Conservation (phyloP, 2,113 vertebrate species). For the Chamaetylas fuelleborni region DNA sequence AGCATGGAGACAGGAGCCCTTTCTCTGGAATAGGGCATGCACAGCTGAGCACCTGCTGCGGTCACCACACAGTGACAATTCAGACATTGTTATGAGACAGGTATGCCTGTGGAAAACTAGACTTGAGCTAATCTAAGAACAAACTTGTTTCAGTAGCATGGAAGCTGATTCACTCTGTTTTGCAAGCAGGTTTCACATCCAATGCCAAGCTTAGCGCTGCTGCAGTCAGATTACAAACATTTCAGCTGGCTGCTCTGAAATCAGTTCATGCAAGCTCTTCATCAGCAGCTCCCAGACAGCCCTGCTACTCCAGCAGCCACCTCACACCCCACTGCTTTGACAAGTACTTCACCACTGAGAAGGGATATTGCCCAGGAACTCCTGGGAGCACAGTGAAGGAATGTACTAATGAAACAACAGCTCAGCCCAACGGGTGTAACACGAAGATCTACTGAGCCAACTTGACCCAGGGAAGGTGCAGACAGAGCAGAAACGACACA, state of each 20-base stretch:
- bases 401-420: neutral
- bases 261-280: neutral
- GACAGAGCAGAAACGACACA: neutral
- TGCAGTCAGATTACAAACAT: neutral
- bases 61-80: rapidly evolving
- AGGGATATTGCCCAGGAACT: neutral
- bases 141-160: neutral
- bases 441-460: neutral
- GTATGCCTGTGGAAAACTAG: neutral
- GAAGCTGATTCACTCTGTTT: neutral
- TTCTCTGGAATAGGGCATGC: neutral
- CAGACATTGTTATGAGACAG: neutral
- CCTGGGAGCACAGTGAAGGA: neutral
- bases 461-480: neutral
- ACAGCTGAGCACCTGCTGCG: neutral
- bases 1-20: rapidly evolving
- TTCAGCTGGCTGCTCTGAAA: neutral
- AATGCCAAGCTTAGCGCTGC: neutral
- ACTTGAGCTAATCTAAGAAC: neutral
- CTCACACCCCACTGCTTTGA: neutral
- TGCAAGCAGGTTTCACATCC: neutral
- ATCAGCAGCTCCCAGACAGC: neutral
- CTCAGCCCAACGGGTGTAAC: neutral
- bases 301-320: neutral
- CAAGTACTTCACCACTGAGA: neutral